Evolutionary conservation across 2,797 vertebrate species (phyloP), one percentile per base, ranked within the genome.

Genomic region (Spatula clypeata): DNA sequence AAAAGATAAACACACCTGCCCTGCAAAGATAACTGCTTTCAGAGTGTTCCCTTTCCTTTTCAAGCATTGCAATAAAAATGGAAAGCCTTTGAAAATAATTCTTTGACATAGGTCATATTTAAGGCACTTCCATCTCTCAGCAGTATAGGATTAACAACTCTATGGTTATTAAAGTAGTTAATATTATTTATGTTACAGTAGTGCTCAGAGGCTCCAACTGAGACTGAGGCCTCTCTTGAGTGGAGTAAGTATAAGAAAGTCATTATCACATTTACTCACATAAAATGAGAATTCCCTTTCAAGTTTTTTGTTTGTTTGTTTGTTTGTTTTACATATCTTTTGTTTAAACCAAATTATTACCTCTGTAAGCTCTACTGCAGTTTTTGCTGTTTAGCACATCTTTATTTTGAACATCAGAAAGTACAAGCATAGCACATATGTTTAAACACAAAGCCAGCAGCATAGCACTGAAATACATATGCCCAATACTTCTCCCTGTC

Each of bases 61-160:
- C 20, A 76, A 70, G 51, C 26, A 58, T 15, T 38, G 36, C 45
- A 79, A 73, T 29, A 55, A 45, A 94, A 89, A 38, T 34, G 23
- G 90, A 89, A 92, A 54, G 80, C 44, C 86, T 64, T 49, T 54
- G n/a, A 91, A 84, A 93, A 53, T 38, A 79, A 86, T 81, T 94
- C 83, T 86, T 38, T 79, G 55, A 60, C 58, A 54, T 26, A 79
- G 1, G 7, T 62, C 55, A 69, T 61, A 88, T 42, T 79, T 72
- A 88, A 92, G 49, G 23, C 23, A 51, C 51, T 75, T 93, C 66
- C 74, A 20, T 65, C 74, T 90, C 88, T 84, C 80, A 93, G 54
- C 80, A 93, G 34, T 8, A 4, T 13, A 55, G 55, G 23, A 90
- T 86, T 94, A 97, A 94, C 80, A 92, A 66, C 70, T 88, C 42